Conservation (phyloP, 2,888 invertebrate genomes). For the Leptinotarsa peninsularis region DNA sequence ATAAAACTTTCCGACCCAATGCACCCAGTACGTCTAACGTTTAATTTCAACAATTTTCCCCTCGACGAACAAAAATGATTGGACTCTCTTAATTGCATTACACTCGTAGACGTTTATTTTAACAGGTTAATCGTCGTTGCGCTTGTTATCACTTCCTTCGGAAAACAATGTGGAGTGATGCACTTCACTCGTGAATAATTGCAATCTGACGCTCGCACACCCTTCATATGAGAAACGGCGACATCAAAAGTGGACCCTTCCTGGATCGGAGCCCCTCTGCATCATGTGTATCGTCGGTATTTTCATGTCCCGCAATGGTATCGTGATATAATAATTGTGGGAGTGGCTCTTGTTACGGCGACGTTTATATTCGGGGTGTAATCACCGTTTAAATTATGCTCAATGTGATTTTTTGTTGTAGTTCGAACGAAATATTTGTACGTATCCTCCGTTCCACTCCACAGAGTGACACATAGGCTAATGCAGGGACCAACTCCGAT, state of each 20-base stretch:
- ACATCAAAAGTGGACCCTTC: constrained; percentile 11
- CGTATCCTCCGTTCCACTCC: too few relatives aligned
- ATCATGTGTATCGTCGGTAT: background rate
- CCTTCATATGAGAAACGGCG: constrained; percentile 14
- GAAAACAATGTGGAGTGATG: constrained; percentile 41
- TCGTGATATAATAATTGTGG: background rate
- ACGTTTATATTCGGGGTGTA: too few relatives aligned
- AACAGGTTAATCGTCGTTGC: constrained; percentile 46
- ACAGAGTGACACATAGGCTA: too few relatives aligned
- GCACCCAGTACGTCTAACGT: background rate
- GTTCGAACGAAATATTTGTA: too few relatives aligned
- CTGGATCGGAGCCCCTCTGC: background rate
- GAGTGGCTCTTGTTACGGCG: background rate
- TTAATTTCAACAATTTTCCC: constrained; percentile 9
- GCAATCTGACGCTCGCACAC: constrained; percentile 11
- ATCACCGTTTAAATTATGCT: too few relatives aligned
- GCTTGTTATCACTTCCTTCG: constrained; percentile 41
- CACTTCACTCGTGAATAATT: constrained; percentile 41
- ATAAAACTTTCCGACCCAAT: background rate
- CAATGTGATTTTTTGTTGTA: too few relatives aligned
- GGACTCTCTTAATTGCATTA: constrained; percentile 43
- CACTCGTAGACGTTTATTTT: constrained; percentile 42
- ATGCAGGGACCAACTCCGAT: too few relatives aligned
- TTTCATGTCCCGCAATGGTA: background rate
- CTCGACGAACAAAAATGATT: constrained; percentile 20